phyloP scores from a whole-genome alignment of 2,113 vertebrate species.

The Semnornis frantzii region DNA sequence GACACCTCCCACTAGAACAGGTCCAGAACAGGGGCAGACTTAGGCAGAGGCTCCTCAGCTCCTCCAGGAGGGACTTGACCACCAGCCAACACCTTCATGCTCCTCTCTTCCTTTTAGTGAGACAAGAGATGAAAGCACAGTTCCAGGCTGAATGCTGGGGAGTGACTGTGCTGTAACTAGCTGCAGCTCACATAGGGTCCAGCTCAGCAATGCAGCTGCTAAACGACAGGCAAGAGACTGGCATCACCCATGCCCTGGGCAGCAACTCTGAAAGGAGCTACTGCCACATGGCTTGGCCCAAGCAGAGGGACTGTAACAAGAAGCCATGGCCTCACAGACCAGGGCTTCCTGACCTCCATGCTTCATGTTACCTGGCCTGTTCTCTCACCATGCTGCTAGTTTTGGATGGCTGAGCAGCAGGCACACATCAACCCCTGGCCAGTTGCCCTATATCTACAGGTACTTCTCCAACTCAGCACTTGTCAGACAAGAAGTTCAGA shows the following conservation, averaged over 20 bases:
- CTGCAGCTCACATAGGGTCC: neutral
- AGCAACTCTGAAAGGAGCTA: neutral
- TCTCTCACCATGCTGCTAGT: neutral
- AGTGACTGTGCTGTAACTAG: neutral
- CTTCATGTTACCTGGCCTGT: neutral
- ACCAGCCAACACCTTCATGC: neutral
- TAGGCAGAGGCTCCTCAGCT: neutral
- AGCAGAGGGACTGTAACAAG: neutral
- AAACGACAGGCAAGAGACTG: neutral
- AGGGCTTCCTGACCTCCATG: neutral
- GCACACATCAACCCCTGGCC: neutral
- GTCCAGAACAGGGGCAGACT: neutral
- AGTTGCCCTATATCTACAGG: neutral
- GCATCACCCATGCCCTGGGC: neutral
- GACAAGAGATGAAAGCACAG: neutral
- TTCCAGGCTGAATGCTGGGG: neutral
- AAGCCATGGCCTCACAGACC: neutral
- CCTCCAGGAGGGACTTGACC: neutral
- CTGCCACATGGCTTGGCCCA: neutral
- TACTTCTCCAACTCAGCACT: neutral
- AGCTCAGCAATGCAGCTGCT: neutral
- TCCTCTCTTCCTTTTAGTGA: neutral
- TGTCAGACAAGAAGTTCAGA: neutral
- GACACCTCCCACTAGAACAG: too few species aligned
- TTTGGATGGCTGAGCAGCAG: neutral